These are phyloP conservation scores for Platyrinchus mystaceus DNA, from an alignment of 2,797 vertebrate species.

Conservation along the genomic window DNA sequence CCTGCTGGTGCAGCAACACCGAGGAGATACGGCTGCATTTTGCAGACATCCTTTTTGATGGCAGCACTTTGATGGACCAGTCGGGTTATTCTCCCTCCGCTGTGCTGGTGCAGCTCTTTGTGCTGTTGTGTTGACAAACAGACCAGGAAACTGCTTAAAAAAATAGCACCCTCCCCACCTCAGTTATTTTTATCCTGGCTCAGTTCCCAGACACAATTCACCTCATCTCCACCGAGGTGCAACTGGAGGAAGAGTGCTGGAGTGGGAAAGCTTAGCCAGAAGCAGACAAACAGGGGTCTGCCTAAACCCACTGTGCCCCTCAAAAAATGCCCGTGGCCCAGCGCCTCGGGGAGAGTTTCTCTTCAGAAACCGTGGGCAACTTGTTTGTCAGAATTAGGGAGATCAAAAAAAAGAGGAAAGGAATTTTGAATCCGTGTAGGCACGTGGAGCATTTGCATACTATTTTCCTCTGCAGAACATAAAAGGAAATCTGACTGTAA, in stretches of 20 bases:
- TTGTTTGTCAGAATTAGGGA: background rate
- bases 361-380: background rate
- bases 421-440: background rate
- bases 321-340: background rate
- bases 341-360: background rate
- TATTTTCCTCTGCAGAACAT: conserved; percentile 33
- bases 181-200: conserved; percentile 34
- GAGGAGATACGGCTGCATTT: background rate
- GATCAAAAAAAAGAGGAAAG: conserved; percentile 1
- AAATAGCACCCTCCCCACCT: background rate
- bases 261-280: background rate
- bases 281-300: background rate
- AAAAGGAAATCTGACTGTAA: conserved; percentile 43
- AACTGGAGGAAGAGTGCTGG: background rate
- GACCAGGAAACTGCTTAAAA: background rate
- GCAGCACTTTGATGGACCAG: background rate
- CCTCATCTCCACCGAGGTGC: background rate
- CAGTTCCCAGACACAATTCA: background rate
- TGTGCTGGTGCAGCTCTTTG: conserved; percentile 15
- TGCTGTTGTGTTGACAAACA: background rate
- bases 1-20: background rate
- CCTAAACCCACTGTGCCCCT: background rate
- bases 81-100: background rate
- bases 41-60: background rate
- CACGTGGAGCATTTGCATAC: conserved; percentile 18